These are phyloP conservation scores for Electrophaes corylata DNA, from an alignment of 2,888 invertebrate genomes.

Conservation along the genomic window DNA sequence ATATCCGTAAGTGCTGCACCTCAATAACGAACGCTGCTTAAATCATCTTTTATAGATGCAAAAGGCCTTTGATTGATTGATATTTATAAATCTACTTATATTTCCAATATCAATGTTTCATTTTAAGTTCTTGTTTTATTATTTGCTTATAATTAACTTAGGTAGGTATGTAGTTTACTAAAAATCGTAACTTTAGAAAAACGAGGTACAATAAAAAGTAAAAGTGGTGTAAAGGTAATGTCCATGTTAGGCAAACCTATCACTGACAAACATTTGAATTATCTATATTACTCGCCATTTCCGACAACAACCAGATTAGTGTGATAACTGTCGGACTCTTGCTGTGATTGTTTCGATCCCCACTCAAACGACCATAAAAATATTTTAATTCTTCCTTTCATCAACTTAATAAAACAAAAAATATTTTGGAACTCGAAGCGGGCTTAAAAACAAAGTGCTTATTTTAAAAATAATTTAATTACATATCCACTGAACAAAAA, in stretches of 20 bases:
- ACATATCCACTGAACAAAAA: too few species aligned
- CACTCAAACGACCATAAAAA: slow-evolving; percentile 47
- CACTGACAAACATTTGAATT: slow-evolving; percentile 51
- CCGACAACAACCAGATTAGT: slow-evolving; percentile 64
- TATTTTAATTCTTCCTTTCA: slow-evolving; percentile 33
- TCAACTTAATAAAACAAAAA: neutral
- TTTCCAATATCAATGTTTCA: too few species aligned
- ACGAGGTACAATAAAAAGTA: neutral
- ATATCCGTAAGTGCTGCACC: too few species aligned
- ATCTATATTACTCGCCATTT: slow-evolving; percentile 61
- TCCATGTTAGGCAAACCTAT: slow-evolving; percentile 16
- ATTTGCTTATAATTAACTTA: too few species aligned
- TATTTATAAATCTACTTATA: too few species aligned
- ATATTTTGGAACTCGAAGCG: neutral
- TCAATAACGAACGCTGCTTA: too few species aligned
- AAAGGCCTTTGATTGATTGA: too few species aligned
- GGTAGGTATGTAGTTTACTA: too few species aligned
- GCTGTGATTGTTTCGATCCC: slow-evolving; percentile 52
- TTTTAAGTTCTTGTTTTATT: too few species aligned
- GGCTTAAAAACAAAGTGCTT: neutral
- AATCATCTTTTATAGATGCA: too few species aligned
- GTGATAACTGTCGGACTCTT: slow-evolving; percentile 55
- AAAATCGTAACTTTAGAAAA: too few species aligned
- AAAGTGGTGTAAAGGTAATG: neutral
- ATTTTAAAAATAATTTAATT: neutral